Evolutionary conservation across 2,888 invertebrate species (phyloP), one percentile per base, ranked within the genome.

Genomic region (Bembecia ichneumoniformis): DNA sequence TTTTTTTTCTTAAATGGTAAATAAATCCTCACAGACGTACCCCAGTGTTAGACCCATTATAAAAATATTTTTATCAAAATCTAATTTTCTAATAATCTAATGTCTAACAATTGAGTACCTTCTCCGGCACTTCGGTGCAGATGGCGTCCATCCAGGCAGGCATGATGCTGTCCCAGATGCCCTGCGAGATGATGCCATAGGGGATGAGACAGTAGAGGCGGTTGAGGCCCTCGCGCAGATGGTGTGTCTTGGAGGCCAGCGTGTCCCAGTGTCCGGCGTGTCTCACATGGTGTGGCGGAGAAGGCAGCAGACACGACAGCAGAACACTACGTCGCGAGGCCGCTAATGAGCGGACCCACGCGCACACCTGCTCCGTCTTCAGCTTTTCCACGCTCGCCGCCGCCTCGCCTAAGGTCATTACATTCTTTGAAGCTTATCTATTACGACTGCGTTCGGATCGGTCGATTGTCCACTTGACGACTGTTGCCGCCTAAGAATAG

Each of bases 131-230:
- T 69, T 96, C 96, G 54, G 94, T 94, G 48, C 95, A 95, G 58
- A 99, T 96, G 0, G 98, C 96, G 78, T 98, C 98, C 93, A 99
- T 94, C 99, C 99, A 99, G 64, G 96, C 94, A 0, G 99, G 99
- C 96, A 99, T 99, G 16, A 99, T 96, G 73, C 94, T 94, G 73
- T 98, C 96, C 99, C 99, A 99, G 51, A 97, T 96, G 66, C 97
- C 96, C 57, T 95, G 93, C 0, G 96, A 96, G 58, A 99, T 96
- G 20, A 99, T 95, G 63, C 99, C 98, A 75, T 99, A 99, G 0
- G 99, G 99, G 35, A 99, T 97, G 55, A 99, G 84, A 71, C 98
- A 98, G 73, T 98, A 96, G 46, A 99, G 87, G 53, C 84, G 91
- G 74, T 96, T 95, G 40, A 99, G 89, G 3, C 98, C 99, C 73